Percentiles rank a stretch among this genome's conserved stretches.
Conservation (phyloP, 2,797 vertebrate species). For the Austrolebias charrua region DNA sequence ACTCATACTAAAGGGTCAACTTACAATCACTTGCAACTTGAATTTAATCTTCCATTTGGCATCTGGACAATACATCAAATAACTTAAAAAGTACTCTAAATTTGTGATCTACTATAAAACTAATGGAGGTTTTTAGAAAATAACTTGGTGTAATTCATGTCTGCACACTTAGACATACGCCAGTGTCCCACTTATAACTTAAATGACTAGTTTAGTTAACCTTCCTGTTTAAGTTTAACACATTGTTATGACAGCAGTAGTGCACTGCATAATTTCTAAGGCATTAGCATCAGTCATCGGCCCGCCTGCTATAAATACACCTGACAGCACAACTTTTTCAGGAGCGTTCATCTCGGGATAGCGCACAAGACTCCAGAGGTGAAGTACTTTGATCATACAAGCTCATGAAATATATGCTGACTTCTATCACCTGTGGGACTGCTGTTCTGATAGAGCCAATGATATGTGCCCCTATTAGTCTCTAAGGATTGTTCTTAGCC, state of each 20-base stretch:
- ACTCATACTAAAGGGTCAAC: constrained; percentile 21
- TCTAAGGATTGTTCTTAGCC: constrained; percentile 87
- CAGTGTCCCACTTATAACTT: constrained; percentile 83
- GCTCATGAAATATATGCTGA: constrained; percentile 90
- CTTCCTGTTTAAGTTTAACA: constrained; percentile 79
- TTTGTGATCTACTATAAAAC: constrained; percentile 24
- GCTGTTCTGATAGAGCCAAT: constrained; percentile 92
- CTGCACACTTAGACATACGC: constrained; percentile 57
- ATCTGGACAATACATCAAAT: constrained; percentile 22
- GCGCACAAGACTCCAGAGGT: constrained; percentile 81
- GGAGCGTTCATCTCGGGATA: constrained; percentile 73
- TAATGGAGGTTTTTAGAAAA: constrained; percentile 18
- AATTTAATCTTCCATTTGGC: constrained; percentile 29
- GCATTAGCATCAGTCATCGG: constrained; percentile 85
- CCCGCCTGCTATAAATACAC: constrained; percentile 82
- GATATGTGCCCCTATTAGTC: constrained; percentile 92
- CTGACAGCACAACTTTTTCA: constrained; percentile 77
- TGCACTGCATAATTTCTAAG: constrained; percentile 80
- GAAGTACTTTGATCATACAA: constrained; percentile 79
- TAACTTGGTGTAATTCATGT: constrained; percentile 40
- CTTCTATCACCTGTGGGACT: constrained; percentile 91
- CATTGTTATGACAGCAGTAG: constrained; percentile 79
- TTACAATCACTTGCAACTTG: constrained; percentile 32
- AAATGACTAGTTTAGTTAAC: constrained; percentile 87
- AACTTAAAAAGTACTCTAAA: constrained; percentile 49